Conservation (phyloP, 2,113 vertebrate genomes). For the Saguinus midas region DNA sequence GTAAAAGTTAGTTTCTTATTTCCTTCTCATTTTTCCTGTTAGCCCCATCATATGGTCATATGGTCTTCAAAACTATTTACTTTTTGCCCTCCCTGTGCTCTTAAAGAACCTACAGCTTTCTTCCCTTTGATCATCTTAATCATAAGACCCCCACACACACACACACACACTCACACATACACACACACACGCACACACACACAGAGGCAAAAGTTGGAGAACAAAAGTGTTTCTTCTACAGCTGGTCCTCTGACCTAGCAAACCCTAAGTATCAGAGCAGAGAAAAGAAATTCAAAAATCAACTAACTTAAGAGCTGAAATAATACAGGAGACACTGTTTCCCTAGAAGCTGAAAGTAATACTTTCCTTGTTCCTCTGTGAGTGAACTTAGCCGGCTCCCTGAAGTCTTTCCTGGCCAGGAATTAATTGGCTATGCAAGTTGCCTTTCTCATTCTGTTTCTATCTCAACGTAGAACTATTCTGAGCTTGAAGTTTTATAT, state of each 20-base stretch:
- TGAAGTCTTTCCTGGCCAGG: not conserved
- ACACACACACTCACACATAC: not conserved
- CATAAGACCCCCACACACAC: not conserved
- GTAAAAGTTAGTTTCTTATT: not conserved
- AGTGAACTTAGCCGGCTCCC: not conserved
- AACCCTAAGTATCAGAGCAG: not conserved
- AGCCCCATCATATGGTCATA: not conserved
- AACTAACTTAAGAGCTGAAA: not conserved
- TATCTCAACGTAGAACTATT: not conserved
- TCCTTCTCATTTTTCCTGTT: too few species aligned
- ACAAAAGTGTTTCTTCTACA: not conserved
- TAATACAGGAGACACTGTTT: not conserved
- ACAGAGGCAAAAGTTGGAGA: too few species aligned
- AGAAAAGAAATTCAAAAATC: not conserved
- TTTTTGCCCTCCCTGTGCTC: not conserved
- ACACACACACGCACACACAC: not conserved
- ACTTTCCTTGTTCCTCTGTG: not conserved
- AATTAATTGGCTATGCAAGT: not conserved
- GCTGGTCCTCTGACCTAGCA: not conserved
- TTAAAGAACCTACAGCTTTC: not conserved
- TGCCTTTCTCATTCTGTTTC: not conserved
- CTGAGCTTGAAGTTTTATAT: not conserved
- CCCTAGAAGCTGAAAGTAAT: not conserved
- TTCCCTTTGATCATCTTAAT: not conserved
- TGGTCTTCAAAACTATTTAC: not conserved